These are phyloP conservation scores for Brachycybe producta DNA, from an alignment of 2,888 invertebrate species.

Conservation along the genomic window DNA sequence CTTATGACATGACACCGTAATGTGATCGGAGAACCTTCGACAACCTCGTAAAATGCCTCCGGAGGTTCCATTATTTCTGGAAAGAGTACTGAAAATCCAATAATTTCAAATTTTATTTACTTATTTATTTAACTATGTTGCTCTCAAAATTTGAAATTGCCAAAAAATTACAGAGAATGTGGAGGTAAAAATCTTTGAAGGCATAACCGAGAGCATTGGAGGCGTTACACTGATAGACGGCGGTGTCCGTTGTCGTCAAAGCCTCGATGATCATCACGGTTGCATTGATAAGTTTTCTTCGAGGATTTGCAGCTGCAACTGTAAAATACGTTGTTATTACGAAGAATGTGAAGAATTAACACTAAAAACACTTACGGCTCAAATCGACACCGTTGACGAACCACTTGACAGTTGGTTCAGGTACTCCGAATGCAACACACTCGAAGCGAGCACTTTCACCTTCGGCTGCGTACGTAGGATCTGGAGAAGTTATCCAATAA, in stretches of 20 bases:
- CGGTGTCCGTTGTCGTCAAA: slow-evolving; percentile 75
- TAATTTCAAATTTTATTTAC: too few relatives aligned
- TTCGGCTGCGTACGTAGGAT: slow-evolving; percentile 74
- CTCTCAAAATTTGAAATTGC: too few relatives aligned
- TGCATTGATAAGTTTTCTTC: slow-evolving; percentile 49
- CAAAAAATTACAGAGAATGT: slow-evolving; percentile 78
- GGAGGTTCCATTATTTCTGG: slow-evolving; percentile 82
- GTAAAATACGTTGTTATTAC: slow-evolving; percentile 3
- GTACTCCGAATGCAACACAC: slow-evolving; percentile 80
- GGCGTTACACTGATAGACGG: slow-evolving; percentile 98
- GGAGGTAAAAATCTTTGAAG: slow-evolving; percentile 93
- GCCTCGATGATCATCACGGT: slow-evolving; percentile 64
- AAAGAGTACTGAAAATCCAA: slow-evolving; percentile 55
- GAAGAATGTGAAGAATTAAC: neutral
- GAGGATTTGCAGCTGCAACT: slow-evolving; percentile 49
- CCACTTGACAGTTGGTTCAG: slow-evolving; percentile 86
- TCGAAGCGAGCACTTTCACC: slow-evolving; percentile 74
- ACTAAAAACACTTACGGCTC: slow-evolving; percentile 28
- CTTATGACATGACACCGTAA: slow-evolving; percentile 87
- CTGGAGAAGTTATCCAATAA: slow-evolving; percentile 79
- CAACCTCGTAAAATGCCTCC: slow-evolving; percentile 55
- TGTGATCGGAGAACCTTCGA: slow-evolving; percentile 65
- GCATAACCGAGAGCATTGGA: slow-evolving; percentile 96
- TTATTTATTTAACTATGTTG: too few relatives aligned
- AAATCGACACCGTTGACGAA: slow-evolving; percentile 77